Conservation (phyloP, 2,113 vertebrate species). For the Bufo gargarizans region DNA sequence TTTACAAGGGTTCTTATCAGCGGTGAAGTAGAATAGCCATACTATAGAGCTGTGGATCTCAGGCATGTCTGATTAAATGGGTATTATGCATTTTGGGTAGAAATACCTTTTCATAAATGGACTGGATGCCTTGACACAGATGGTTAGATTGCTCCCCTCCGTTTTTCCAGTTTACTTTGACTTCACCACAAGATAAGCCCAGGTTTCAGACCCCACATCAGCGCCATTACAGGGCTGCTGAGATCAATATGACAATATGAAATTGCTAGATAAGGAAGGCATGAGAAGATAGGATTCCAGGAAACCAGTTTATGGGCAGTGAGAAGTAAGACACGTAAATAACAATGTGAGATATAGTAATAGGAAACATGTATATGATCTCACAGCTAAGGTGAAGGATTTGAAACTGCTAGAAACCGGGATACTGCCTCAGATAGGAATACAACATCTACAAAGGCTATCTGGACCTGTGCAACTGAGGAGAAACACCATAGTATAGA, state of each 20-base stretch:
- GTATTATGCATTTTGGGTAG: neutral
- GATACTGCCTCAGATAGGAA: neutral
- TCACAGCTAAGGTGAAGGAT: neutral
- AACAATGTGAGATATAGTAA: slow-evolving; percentile 2
- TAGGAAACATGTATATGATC: slow-evolving; percentile 13
- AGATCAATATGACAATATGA: slow-evolving; percentile 27
- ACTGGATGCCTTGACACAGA: neutral
- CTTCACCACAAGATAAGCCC: neutral
- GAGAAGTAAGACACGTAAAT: neutral
- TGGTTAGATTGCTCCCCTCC: neutral
- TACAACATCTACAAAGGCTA: neutral
- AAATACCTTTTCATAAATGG: slow-evolving; percentile 1
- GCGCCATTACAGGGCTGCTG: neutral
- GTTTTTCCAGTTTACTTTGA: slow-evolving; percentile 7
- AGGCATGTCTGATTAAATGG: neutral
- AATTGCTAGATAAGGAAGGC: slow-evolving; percentile 8
- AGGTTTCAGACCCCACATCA: neutral
- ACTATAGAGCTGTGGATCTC: neutral
- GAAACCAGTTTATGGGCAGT: slow-evolving; percentile 11
- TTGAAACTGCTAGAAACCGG: neutral
- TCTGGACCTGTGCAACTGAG: neutral
- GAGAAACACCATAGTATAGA: neutral
- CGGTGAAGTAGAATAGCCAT: slow-evolving; percentile 1
- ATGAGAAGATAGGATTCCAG: slow-evolving; percentile 10
- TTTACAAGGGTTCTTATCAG: neutral